phyloP scores from a whole-genome alignment of 2,888 invertebrate species.

The Aradus depressus region DNA sequence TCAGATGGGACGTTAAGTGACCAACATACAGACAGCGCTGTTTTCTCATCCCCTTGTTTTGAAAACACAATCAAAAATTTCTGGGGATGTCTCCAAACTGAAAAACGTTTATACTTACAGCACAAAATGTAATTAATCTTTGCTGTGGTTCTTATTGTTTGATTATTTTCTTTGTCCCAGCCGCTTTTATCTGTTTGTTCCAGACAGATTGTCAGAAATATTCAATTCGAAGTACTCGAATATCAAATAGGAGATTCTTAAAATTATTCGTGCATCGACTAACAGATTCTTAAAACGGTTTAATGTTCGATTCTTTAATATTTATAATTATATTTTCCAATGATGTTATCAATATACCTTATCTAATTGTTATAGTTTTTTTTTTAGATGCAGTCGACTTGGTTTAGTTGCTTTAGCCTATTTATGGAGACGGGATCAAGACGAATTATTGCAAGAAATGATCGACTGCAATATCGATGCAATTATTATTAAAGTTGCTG shows the following conservation, averaged over 20 bases:
- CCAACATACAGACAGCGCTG: no score
- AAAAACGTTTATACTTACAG: no score
- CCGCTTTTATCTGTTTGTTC: background rate
- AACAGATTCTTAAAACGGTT: background rate
- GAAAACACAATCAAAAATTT: no score
- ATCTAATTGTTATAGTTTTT: conserved; percentile 31
- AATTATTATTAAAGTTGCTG: conserved; percentile 94
- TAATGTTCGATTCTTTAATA: background rate
- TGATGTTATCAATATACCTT: no score
- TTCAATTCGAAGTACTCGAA: background rate
- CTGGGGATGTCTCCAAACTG: no score
- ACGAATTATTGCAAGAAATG: conserved; percentile 91
- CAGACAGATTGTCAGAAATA: background rate
- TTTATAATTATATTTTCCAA: background rate
- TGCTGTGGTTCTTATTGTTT: background rate
- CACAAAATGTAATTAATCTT: background rate
- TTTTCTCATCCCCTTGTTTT: no score
- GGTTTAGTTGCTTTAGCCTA: conserved; percentile 82
- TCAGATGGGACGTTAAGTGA: no score
- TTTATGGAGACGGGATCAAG: conserved; percentile 93
- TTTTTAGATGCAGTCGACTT: conserved; percentile 72
- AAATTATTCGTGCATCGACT: background rate
- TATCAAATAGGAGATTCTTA: background rate
- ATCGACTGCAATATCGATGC: conserved; percentile 85
- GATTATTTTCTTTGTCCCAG: background rate